phyloP scores from a whole-genome alignment of 1,140 invertebrate genomes.

The Zaprionus vittiger region DNA sequence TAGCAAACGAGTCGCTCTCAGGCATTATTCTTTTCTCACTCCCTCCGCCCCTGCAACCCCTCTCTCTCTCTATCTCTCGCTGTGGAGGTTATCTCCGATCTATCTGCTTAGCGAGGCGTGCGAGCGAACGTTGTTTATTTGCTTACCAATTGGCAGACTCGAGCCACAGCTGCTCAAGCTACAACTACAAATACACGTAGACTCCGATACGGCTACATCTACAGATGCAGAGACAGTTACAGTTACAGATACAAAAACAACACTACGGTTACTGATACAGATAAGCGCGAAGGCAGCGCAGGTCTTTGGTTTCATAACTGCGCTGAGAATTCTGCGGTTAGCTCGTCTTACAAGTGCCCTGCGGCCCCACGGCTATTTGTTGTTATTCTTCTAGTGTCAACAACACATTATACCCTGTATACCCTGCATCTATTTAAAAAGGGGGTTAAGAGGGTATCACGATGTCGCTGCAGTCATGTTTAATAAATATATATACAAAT shows the following conservation, averaged over 20 bases:
- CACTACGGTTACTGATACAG: slow-evolving; percentile 24
- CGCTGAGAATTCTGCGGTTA: slow-evolving; percentile 60
- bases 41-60: neutral
- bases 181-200: slow-evolving; percentile 43
- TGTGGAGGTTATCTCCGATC: slow-evolving; percentile 24
- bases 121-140: slow-evolving; percentile 65
- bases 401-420: slow-evolving; percentile 16
- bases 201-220: slow-evolving; percentile 26
- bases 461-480: neutral
- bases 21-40: slow-evolving; percentile 9
- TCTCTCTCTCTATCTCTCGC: neutral
- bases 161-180: slow-evolving; percentile 32
- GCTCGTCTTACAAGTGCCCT: slow-evolving; percentile 67
- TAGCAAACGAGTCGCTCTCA: slow-evolving; percentile 32
- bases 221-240: slow-evolving; percentile 34
- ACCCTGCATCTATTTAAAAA: slow-evolving; percentile 2
- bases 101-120: slow-evolving; percentile 40
- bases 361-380: slow-evolving; percentile 20
- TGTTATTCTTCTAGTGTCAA: slow-evolving; percentile 52
- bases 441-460: neutral
- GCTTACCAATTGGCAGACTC: slow-evolving; percentile 70
- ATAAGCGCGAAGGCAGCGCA: slow-evolving; percentile 22
- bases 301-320: slow-evolving; percentile 43
- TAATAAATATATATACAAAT: no score
- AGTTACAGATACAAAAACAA: slow-evolving; percentile 26